A percentile compares a stretch with the other conserved stretches of the same genome.
These are phyloP conservation scores for Harpalus rufipes DNA, from an alignment of 2,888 invertebrate genomes.

Conservation along the genomic window DNA sequence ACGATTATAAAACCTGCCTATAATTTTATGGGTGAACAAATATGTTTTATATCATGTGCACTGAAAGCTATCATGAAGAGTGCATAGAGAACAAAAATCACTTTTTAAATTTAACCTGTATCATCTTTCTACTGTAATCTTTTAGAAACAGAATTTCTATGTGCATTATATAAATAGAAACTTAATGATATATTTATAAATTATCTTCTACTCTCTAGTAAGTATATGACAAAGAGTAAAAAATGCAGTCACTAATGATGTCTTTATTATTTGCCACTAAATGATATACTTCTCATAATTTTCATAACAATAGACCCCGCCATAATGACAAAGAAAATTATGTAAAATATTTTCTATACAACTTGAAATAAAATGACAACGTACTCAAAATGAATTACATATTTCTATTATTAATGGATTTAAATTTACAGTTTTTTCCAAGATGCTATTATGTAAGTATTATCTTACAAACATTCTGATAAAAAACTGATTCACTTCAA, in stretches of 20 bases:
- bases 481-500: neutral
- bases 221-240: neutral
- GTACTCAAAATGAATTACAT: neutral
- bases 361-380: neutral
- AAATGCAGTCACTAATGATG: conserved; percentile 5
- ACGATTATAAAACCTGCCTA: too few species aligned
- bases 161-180: neutral
- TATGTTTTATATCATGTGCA: too few species aligned
- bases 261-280: neutral
- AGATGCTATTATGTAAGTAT: neutral
- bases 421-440: neutral
- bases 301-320: conserved; percentile 1
- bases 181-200: neutral
- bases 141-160: too few species aligned
- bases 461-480: neutral
- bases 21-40: too few species aligned
- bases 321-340: conserved; percentile 36
- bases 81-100: too few species aligned
- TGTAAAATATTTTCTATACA: neutral
- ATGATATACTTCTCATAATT: conserved; percentile 10
- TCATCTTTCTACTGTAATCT: too few species aligned
- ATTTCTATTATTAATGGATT: neutral
- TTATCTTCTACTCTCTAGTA: neutral
- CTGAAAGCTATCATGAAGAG: too few species aligned
- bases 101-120: too few species aligned